Conservation (phyloP, 2,888 invertebrate genomes). For the Andrena minutula region DNA sequence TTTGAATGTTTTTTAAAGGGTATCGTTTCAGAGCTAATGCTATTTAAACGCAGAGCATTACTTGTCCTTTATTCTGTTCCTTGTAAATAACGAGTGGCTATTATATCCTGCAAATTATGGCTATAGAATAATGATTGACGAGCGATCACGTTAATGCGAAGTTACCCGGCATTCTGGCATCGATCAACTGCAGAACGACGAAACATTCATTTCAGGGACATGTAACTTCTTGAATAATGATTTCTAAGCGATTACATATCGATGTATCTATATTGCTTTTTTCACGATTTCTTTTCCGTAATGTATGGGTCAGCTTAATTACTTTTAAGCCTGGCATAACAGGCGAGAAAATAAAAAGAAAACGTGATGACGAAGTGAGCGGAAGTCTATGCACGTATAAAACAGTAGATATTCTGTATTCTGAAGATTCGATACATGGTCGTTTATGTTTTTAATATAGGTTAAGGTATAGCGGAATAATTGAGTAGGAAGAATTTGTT, state of each 20-base stretch:
- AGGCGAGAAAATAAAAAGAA: too few species aligned
- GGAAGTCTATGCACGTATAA: too few species aligned
- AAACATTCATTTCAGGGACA: neutral
- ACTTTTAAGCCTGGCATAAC: too few species aligned
- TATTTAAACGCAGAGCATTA: too few species aligned
- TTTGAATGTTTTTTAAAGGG: neutral
- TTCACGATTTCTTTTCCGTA: neutral
- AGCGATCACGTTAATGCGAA: constrained; percentile 24
- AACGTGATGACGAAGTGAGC: too few species aligned
- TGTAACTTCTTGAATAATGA: constrained; percentile 14
- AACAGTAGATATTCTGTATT: too few species aligned
- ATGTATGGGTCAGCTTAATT: too few species aligned
- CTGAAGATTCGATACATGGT: too few species aligned
- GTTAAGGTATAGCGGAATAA: too few species aligned
- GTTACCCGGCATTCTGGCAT: constrained; percentile 35
- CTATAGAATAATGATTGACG: constrained; percentile 49
- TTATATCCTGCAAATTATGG: constrained; percentile 49
- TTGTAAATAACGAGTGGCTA: constrained; percentile 39
- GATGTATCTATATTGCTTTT: neutral
- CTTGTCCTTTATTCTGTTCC: constrained; percentile 20
- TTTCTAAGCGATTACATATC: constrained; percentile 4
- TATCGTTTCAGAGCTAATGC: neutral
- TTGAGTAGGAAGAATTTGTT: too few species aligned
- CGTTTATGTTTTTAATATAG: too few species aligned
- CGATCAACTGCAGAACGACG: neutral